Evolutionary conservation across 2,888 invertebrate genomes (phyloP).

Genomic region (Drosophila ezoana): DNA sequence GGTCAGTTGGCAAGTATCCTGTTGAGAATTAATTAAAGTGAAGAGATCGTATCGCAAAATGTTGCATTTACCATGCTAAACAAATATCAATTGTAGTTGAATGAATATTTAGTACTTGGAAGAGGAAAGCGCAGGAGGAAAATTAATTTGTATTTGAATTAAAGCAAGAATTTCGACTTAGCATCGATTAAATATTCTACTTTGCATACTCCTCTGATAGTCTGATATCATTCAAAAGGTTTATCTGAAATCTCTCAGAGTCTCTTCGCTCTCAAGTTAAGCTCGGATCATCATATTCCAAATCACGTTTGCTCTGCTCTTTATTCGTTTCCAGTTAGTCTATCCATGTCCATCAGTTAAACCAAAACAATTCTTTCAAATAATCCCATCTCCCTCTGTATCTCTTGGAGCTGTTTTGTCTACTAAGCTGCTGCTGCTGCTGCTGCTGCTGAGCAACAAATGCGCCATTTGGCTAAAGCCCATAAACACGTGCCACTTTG

Average conservation of each 20-base stretch:
- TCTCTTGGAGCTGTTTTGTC: slow-evolving; percentile 29
- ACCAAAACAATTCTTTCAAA: slow-evolving; percentile 19
- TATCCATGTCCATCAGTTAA: neutral
- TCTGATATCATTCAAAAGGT: neutral
- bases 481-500: slow-evolving; percentile 76
- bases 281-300: neutral
- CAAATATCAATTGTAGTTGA: neutral
- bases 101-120: neutral
- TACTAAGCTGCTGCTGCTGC: slow-evolving; percentile 46
- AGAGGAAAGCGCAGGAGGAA: neutral
- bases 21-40: slow-evolving; percentile 17
- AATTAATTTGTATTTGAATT: neutral
- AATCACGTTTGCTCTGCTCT: slow-evolving; percentile 3
- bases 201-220: too few relatives aligned
- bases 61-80: neutral
- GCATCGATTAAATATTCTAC: too few relatives aligned
- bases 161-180: neutral
- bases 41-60: neutral
- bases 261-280: neutral
- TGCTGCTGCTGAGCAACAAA: slow-evolving; percentile 50
- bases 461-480: slow-evolving; percentile 54
- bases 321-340: slow-evolving; percentile 2
- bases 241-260: neutral
- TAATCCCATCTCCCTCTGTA: neutral
- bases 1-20: slow-evolving; percentile 23